These are phyloP conservation scores for Drosophila neutralis DNA, from an alignment of 2,888 invertebrate species.

Conservation along the genomic window DNA sequence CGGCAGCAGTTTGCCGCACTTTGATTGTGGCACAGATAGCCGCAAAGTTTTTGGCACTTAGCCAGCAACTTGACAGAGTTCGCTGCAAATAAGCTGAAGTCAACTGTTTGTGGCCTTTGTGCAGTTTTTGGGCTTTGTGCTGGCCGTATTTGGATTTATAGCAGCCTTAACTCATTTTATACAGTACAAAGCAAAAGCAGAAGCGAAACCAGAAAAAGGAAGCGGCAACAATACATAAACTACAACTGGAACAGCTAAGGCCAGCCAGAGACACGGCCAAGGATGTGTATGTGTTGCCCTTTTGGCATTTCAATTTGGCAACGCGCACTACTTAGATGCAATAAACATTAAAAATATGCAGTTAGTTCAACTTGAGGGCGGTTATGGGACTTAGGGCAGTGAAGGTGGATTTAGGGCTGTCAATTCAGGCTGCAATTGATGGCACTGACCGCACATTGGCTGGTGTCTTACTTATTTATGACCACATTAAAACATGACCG, in stretches of 20 bases:
- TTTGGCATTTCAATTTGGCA: constrained; percentile 67
- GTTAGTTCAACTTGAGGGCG: constrained; percentile 41
- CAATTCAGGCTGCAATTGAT: constrained; percentile 70
- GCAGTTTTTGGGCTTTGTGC: constrained; percentile 32
- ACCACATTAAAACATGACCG: constrained; percentile 67
- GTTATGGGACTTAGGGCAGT: not conserved
- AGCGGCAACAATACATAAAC: constrained; percentile 16
- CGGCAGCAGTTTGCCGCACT: constrained; percentile 15
- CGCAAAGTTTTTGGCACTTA: constrained; percentile 54
- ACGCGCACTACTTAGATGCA: constrained; percentile 53
- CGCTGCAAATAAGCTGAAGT: constrained; percentile 60
- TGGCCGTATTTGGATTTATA: constrained; percentile 46
- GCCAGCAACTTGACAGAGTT: constrained; percentile 67
- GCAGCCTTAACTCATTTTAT: constrained; percentile 43
- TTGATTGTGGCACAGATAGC: constrained; percentile 57
- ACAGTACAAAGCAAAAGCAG: constrained; percentile 7
- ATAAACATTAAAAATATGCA: constrained; percentile 78
- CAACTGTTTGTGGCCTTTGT: constrained; percentile 51
- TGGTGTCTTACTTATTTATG: constrained; percentile 66
- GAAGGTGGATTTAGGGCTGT: constrained; percentile 8
- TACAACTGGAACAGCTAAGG: constrained; percentile 16
- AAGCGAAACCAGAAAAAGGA: constrained; percentile 1
- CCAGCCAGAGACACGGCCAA: constrained; percentile 53
- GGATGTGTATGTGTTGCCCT: constrained; percentile 43
- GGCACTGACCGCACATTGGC: constrained; percentile 58